A percentile compares a stretch with the other conserved stretches of the same genome.
Evolutionary conservation across 2,888 invertebrate genomes (phyloP).

Genomic region (Augiades crinisus): DNA sequence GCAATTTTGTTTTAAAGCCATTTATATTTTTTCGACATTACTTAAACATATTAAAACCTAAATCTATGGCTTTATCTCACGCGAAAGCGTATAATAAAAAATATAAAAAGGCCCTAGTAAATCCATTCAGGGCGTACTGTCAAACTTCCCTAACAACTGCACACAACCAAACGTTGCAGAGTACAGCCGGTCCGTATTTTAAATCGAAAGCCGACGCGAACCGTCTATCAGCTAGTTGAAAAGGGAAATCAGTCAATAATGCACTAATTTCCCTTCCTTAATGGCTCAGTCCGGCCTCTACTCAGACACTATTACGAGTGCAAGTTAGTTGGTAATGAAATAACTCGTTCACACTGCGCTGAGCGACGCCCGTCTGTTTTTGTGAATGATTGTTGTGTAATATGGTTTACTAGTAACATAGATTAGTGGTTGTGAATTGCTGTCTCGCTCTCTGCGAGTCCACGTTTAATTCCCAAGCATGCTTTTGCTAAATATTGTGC

Average conservation of each 20-base stretch:
- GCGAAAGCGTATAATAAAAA: too few relatives aligned
- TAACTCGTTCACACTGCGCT: conserved; percentile 4
- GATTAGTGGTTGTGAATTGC: too few relatives aligned
- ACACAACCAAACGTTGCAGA: conserved; percentile 42
- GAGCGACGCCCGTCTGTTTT: neutral
- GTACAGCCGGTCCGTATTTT: conserved; percentile 57
- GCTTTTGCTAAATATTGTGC: too few relatives aligned
- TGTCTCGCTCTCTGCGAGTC: too few relatives aligned
- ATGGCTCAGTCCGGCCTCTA: conserved; percentile 62
- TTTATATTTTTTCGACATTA: too few relatives aligned
- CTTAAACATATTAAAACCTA: too few relatives aligned
- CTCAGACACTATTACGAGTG: conserved; percentile 64
- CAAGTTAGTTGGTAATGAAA: conserved; percentile 46
- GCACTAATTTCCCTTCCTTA: conserved; percentile 80
- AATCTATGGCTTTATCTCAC: too few relatives aligned
- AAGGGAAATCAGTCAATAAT: conserved; percentile 81
- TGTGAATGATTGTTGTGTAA: neutral
- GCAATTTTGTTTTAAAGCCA: too few relatives aligned
- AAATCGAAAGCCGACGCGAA: conserved; percentile 58
- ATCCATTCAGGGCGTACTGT: conserved; percentile 13
- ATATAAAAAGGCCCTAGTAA: too few relatives aligned
- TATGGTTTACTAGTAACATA: too few relatives aligned
- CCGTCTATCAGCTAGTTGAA: conserved; percentile 72
- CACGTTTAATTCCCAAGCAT: too few relatives aligned
- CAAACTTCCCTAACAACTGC: conserved; percentile 2